Evolutionary conservation across 2,888 invertebrate species (phyloP).

Genomic region (Lepeophtheirus nordmannii): DNA sequence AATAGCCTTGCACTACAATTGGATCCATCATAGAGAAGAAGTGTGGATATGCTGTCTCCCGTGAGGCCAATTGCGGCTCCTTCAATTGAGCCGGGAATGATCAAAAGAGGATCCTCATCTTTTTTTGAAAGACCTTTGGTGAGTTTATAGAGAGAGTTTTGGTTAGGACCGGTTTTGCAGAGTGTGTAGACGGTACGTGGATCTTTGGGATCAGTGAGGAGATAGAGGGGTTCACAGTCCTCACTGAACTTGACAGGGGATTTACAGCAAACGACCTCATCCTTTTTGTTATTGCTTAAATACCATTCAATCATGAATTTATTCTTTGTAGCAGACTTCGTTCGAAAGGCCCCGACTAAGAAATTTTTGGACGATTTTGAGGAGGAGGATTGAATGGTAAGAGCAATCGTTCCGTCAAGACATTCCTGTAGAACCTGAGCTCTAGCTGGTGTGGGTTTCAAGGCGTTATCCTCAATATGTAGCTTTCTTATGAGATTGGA

Average conservation of each 20-base stretch:
- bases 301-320: slow-evolving; percentile 23
- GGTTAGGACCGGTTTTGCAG: background rate
- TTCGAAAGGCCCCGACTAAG: slow-evolving; percentile 10
- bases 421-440: slow-evolving; percentile 18
- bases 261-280: slow-evolving; percentile 17
- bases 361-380: background rate
- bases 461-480: slow-evolving; percentile 6
- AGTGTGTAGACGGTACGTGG: slow-evolving; percentile 9
- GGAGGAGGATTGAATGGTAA: background rate
- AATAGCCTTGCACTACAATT: background rate
- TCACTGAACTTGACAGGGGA: slow-evolving; percentile 14
- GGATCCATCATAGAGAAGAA: background rate
- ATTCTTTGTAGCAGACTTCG: slow-evolving; percentile 22
- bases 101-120: slow-evolving; percentile 2
- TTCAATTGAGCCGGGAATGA: background rate
- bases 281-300: slow-evolving; percentile 9
- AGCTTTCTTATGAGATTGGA: slow-evolving; percentile 20
- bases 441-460: slow-evolving; percentile 22
- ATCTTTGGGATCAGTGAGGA: slow-evolving; percentile 23
- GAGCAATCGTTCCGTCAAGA: slow-evolving; percentile 18
- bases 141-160: slow-evolving; percentile 8
- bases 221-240: slow-evolving; percentile 17
- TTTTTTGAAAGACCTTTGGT: slow-evolving; percentile 5
- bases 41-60: background rate
- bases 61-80: slow-evolving; percentile 10